Evolutionary conservation across 1,140 invertebrate genomes (phyloP).

Genomic region (Lutraria rhynchaena): DNA sequence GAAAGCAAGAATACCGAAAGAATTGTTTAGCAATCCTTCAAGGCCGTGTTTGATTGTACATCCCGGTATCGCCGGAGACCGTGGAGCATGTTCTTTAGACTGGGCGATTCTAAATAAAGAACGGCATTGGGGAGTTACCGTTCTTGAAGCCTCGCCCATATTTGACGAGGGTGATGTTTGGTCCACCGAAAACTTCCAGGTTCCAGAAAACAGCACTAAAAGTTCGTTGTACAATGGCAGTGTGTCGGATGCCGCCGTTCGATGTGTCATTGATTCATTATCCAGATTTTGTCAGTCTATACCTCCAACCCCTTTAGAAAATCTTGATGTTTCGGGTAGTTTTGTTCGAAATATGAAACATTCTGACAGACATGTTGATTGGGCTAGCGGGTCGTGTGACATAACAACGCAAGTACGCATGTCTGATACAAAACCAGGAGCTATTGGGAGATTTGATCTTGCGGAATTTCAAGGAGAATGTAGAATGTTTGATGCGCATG

Average conservation of each 20-base stretch:
- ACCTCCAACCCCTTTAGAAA: slow-evolving; percentile 14
- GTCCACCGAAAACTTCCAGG: background rate
- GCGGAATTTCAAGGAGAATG: background rate
- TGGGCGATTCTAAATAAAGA: background rate
- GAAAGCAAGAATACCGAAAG: no score
- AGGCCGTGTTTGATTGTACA: no score
- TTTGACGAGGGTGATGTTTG: slow-evolving; percentile 22
- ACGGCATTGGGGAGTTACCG: slow-evolving; percentile 19
- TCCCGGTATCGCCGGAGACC: slow-evolving; percentile 8
- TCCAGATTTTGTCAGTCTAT: slow-evolving; percentile 34
- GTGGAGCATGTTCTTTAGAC: slow-evolving; percentile 19
- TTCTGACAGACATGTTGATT: slow-evolving; percentile 19
- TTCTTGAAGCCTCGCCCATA: background rate
- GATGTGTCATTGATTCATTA: background rate
- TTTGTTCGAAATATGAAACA: slow-evolving; percentile 15
- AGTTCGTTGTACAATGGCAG: slow-evolving; percentile 12
- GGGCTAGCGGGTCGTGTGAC: slow-evolving; percentile 14
- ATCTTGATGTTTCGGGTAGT: background rate
- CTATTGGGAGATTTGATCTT: background rate
- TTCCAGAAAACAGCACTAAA: slow-evolving; percentile 10
- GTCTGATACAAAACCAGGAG: slow-evolving; percentile 32
- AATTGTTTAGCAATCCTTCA: no score
- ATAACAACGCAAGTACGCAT: slow-evolving; percentile 2
- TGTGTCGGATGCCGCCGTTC: slow-evolving; percentile 21
- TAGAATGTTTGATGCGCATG: slow-evolving; percentile 24